A percentile compares a stretch with the other conserved stretches of the same genome.
These are phyloP conservation scores for Cotesia vestalis DNA, from an alignment of 1,140 invertebrate species.

Conservation along the genomic window DNA sequence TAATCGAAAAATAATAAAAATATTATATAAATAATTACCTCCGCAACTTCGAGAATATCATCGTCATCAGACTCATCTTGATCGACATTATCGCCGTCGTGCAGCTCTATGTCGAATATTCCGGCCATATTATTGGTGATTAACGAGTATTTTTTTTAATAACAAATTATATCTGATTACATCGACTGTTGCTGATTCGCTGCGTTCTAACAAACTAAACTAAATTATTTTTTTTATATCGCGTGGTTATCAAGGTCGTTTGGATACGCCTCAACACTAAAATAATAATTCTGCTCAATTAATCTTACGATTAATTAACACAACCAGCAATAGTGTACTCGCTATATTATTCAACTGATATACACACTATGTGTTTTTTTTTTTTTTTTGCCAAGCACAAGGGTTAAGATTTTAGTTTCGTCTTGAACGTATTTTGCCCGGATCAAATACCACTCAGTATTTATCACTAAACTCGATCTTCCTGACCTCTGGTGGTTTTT, in stretches of 20 bases:
- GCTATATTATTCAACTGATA: neutral
- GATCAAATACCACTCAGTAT: slow-evolving; percentile 1
- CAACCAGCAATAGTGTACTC: neutral
- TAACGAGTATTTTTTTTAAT: neutral
- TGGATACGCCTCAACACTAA: neutral
- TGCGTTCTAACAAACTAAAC: slow-evolving; percentile 3
- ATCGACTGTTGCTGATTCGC: slow-evolving; percentile 44
- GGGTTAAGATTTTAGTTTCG: neutral
- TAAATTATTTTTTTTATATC: slow-evolving; percentile 8
- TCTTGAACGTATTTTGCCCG: neutral
- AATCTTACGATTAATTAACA: neutral
- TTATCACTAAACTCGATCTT: neutral
- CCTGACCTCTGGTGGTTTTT: neutral
- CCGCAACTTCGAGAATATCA: slow-evolving; percentile 84
- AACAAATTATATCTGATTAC: slow-evolving; percentile 40
- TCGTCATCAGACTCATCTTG: slow-evolving; percentile 84
- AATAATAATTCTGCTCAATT: neutral
- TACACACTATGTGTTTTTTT: neutral
- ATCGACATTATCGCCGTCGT: slow-evolving; percentile 73
- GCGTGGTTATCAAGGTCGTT: slow-evolving; percentile 26
- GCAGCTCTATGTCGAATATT: slow-evolving; percentile 90
- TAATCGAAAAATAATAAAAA: slow-evolving; percentile 17
- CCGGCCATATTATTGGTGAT: slow-evolving; percentile 73
- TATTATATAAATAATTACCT: slow-evolving; percentile 59
- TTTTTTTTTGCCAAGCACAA: neutral